Base-by-base conservation (phyloP, 1,140 invertebrate genomes). In the Musca domestica region DNA sequence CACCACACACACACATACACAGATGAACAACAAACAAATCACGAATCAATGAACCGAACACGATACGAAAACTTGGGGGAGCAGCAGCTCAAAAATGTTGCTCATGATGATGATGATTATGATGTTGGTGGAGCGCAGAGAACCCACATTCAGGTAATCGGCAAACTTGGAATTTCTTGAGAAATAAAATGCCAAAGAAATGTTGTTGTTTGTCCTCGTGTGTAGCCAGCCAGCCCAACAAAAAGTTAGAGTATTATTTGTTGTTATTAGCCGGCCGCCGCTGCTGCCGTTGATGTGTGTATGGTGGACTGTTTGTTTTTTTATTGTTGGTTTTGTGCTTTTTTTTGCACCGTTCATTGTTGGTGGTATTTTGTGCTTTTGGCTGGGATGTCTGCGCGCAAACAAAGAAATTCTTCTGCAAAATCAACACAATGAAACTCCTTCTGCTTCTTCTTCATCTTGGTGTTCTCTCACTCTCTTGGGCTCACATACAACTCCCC, bases 11-110 rank as follows among this genome's bases (percentile, higher is more conserved):
- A 30, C 27, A 30, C 27, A 41, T 10, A 41, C 34, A 41, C 34
- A 12, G 41, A 68, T 20, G 15, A 67, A 41, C 20, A 67, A 61
- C 20, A 23, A 67, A 19, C 22, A 68, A 68, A 68, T 63, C 49
- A 30, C 20, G 34, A 27, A 19, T 27, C 48, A 67, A 41, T 30
- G 25, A 14, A 47, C 27, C 27, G 41, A 47, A 19, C 14, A 52
- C 41, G 22, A 15, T 30, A 20, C 14, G 22, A 14, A 2, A 0
- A n/a, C n/a, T 41, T 25, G 56, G 22, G 58, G 25, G 34, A 67
- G 41, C 22, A 17, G 30, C 20, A 49, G 25, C 66, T 46, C 20
- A 17, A 25, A 19, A n/a, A 27, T 41, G 41, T 54, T 61, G 54
- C 34, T 30, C 19, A 9, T 15, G 48, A 41, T 41, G 22, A 27